These are phyloP conservation scores for Bothrops jararaca DNA, from an alignment of 2,113 vertebrate species.

Conservation along the genomic window DNA sequence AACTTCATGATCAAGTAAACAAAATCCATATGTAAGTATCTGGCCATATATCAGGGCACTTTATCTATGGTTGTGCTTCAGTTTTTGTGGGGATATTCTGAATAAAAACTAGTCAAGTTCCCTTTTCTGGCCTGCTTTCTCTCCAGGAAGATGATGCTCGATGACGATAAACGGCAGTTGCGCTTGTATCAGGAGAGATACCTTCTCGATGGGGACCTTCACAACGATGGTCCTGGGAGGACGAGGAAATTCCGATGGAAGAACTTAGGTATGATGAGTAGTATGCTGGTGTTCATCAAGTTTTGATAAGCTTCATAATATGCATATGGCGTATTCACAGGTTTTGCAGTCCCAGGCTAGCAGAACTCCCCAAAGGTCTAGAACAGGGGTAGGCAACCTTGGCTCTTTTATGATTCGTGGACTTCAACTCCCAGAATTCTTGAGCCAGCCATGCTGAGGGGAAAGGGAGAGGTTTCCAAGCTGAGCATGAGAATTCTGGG, in stretches of 20 bases:
- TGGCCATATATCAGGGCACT: not conserved
- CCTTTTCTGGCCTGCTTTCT: not conserved
- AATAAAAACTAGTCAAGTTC: not conserved
- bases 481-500: no score
- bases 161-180: constrained; percentile 89
- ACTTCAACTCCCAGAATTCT: no score
- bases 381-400: no score
- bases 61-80: not conserved
- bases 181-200: constrained; percentile 92
- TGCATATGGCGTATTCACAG: not conserved
- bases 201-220: constrained; percentile 90
- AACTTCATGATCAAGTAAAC: constrained; percentile 89
- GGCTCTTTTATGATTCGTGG: no score
- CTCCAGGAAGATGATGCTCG: constrained; percentile 88
- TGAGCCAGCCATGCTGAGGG: no score
- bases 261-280: constrained; percentile 78
- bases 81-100: not conserved
- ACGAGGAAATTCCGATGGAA: constrained; percentile 93
- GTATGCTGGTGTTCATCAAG: not conserved
- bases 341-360: not conserved
- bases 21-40: constrained; percentile 93
- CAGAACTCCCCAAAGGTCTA: not conserved
- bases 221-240: constrained; percentile 90
- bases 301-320: not conserved
- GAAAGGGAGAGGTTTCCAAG: no score